Conservation (phyloP, 2,888 invertebrate species). For the Plebejus melissa region DNA sequence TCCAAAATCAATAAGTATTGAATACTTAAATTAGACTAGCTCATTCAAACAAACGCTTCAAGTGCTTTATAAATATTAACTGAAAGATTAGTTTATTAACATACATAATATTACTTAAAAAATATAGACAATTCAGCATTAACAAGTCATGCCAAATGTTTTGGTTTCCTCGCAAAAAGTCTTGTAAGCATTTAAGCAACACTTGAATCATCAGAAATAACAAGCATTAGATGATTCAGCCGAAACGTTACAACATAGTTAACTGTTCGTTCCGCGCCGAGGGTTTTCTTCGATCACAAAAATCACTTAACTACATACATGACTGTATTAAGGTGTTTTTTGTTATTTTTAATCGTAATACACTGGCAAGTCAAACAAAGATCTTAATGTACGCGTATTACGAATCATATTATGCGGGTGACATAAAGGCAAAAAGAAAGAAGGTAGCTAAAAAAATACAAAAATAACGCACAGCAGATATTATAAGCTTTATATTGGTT, state of each 20-base stretch:
- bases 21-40: no score
- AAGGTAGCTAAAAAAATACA: no score
- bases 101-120: no score
- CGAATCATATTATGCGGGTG: not conserved
- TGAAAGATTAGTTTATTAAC: no score
- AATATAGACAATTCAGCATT: no score
- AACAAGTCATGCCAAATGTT: not conserved
- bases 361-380: not conserved
- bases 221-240: slow-evolving; percentile 3
- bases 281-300: not conserved
- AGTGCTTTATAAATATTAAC: no score
- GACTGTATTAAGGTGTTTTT: not conserved
- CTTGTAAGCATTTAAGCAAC: not conserved
- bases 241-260: not conserved
- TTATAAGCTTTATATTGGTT: no score
- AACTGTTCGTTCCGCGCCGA: slow-evolving; percentile 12
- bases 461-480: no score
- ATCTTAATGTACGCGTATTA: not conserved
- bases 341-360: not conserved
- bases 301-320: slow-evolving; percentile 3
- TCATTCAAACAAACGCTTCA: no score
- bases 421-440: not conserved
- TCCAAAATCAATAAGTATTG: no score
- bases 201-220: slow-evolving; percentile 1
- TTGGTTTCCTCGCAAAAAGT: not conserved